Evolutionary conservation across 2,797 vertebrate genomes (phyloP), one percentile per base, ranked within the genome.

Genomic region (Carduelis carduelis): DNA sequence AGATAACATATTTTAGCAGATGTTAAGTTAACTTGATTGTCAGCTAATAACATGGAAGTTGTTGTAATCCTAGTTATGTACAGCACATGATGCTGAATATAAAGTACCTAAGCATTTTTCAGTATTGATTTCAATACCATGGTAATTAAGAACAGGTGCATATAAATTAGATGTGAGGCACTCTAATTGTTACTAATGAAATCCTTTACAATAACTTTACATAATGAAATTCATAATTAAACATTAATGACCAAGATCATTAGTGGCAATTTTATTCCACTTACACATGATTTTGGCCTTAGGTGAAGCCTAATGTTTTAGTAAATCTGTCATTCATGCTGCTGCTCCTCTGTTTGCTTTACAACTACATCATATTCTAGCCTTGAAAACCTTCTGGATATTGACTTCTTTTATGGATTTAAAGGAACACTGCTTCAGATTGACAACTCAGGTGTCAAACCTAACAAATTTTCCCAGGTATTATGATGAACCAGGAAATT

Each of bases 161-260:
- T 95, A 95, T 78, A 94, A 96, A 96, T 95, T 96, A 96, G 90
- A 81, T 92, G 41, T 79, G 81, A 95, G 74, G 70, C 66, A 96
- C 57, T 93, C 82, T 97, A 96, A 97, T 95, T 97, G 90, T 95
- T 97, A 89, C 90, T 96, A 97, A 98, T 97, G 89, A 97, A 95
- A 79, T 95, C 68, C 77, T 96, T 95, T 97, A 91, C 92, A 95
- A 87, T 93, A 94, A 95, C 65, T 94, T 97, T 95, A 95, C 85
- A 95, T 97, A 97, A 97, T 96, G 79, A 97, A 96, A 97, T 97
- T 84, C 94, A 95, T 96, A 97, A 97, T 98, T 97, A 97, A 97
- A 92, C 87, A 97, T 97, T 97, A 97, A 97, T 95, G 94, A 84
- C 83, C 80, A 83, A 89, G 82, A 97, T 94, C 63, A 95, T 96